These are phyloP conservation scores for Trypoxylus dichotomus DNA, from an alignment of 1,140 invertebrate species.

Conservation along the genomic window DNA sequence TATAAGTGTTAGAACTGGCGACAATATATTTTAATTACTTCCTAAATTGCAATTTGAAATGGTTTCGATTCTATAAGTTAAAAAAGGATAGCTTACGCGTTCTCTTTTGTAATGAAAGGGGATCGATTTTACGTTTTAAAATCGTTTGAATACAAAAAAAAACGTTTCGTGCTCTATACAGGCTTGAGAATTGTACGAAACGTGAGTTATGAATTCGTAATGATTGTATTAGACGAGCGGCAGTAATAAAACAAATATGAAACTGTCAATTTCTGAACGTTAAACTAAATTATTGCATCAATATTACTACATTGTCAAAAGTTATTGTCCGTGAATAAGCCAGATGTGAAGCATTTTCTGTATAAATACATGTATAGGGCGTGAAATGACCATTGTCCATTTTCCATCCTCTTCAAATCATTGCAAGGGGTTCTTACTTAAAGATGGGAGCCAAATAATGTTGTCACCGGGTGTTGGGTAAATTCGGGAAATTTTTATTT, in stretches of 20 bases:
- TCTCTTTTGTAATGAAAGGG: background rate
- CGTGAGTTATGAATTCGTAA: constrained; percentile 33
- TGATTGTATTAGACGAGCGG: constrained; percentile 42
- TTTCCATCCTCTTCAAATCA: background rate
- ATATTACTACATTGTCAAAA: constrained; percentile 40
- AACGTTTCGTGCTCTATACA: background rate
- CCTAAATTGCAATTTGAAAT: background rate
- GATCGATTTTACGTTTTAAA: background rate
- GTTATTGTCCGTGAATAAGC: constrained; percentile 45
- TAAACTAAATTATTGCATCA: constrained; percentile 40
- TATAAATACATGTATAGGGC: constrained; percentile 39
- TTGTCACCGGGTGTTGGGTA: background rate
- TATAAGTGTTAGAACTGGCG: background rate
- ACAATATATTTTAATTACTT: constrained; percentile 27
- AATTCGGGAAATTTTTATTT: background rate
- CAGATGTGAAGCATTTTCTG: constrained; percentile 40
- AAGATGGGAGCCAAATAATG: background rate
- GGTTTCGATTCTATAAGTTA: background rate
- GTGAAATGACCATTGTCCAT: constrained; percentile 46
- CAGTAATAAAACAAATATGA: constrained; percentile 43
- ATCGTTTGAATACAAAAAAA: background rate
- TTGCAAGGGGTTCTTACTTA: background rate
- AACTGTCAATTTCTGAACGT: constrained; percentile 41
- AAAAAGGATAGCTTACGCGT: too few relatives aligned
- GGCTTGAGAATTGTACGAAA: background rate